Evolutionary conservation across 2,113 vertebrate species (phyloP).

Genomic region (Sebastes schlegelii): DNA sequence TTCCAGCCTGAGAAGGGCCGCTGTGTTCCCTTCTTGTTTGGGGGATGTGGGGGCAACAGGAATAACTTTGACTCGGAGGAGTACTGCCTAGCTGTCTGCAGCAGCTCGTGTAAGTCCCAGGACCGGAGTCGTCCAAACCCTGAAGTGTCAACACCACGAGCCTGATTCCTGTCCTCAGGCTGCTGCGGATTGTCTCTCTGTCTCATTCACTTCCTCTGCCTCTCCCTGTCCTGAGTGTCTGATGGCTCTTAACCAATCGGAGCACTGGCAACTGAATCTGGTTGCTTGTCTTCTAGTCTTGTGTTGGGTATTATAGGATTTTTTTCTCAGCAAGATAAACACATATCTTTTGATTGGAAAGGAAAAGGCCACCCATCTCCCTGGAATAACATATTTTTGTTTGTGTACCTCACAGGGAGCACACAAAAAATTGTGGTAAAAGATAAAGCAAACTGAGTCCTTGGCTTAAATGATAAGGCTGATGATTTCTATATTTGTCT

Average conservation of each 20-base stretch:
- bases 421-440: neutral
- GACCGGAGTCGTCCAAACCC: constrained; percentile 26
- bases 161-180: constrained; percentile 51
- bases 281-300: neutral
- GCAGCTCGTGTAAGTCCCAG: constrained; percentile 94
- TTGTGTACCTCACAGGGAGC: neutral
- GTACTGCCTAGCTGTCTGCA: constrained; percentile 98
- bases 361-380: neutral
- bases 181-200: constrained; percentile 49
- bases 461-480: neutral
- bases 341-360: neutral
- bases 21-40: constrained; percentile 96
- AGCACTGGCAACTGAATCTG: constrained; percentile 35
- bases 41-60: constrained; percentile 98
- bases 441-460: neutral
- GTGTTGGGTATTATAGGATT: neutral
- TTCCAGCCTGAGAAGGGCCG: constrained; percentile 91
- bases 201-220: constrained; percentile 36
- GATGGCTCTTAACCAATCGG: constrained; percentile 50
- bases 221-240: constrained; percentile 30
- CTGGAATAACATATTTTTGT: neutral
- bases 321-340: constrained; percentile 19
- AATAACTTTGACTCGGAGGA: constrained; percentile 99
- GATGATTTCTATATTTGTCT: neutral
- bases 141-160: constrained; percentile 37